Evolutionary conservation across 1,140 invertebrate species (phyloP), one percentile per base, ranked within the genome.

Genomic region (Psilanteris sp.): DNA sequence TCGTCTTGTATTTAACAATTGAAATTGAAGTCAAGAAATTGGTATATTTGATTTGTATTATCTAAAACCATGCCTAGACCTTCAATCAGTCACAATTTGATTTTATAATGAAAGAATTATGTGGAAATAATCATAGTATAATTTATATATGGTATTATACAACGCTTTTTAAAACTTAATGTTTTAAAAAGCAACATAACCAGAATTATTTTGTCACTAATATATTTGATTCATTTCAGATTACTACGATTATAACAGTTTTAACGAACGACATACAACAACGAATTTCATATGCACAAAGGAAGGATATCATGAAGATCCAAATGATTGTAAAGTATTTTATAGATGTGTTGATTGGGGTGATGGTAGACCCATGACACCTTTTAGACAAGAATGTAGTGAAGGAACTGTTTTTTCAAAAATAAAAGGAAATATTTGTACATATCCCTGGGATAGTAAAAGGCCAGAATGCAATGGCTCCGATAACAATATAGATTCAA

Each of bases 381-480:
- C 77, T 0, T 91, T 92, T 55, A 89, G 90, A 86, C 94, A 93
- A 80, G 90, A 92, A 83, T 94, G 93, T 80, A 91, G 90, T 1
- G 88, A 89, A 31, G 93, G 92, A 16, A 94, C 93, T 1, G 91
- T 94, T 4, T 95, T 91, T 61, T 93, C 94, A 77, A 89, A 91
- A 8, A 85, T 89, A 0, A 90, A 87, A n/a, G 87, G 87, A 26
- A 89, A 90, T 66, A 87, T 91, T 48, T 95, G 93, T 79, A 93
- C 93, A 62, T 90, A 93, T 84, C 91, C 93, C 3, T 87, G 88
- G 50, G 91, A 89, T n/a, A 92, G 91, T 64, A 91, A 87, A 48
- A 86, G 91, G 14, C 50, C 83, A 10, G 90, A 92, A 77, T 93
- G 92, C 75, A 86, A 85, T 2, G 83, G 79, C 10, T 67, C 78